A percentile compares a stretch with the other conserved stretches of the same genome.
Evolutionary conservation across 2,113 vertebrate species (phyloP).

Genomic region (Pollimyrus isidori): DNA sequence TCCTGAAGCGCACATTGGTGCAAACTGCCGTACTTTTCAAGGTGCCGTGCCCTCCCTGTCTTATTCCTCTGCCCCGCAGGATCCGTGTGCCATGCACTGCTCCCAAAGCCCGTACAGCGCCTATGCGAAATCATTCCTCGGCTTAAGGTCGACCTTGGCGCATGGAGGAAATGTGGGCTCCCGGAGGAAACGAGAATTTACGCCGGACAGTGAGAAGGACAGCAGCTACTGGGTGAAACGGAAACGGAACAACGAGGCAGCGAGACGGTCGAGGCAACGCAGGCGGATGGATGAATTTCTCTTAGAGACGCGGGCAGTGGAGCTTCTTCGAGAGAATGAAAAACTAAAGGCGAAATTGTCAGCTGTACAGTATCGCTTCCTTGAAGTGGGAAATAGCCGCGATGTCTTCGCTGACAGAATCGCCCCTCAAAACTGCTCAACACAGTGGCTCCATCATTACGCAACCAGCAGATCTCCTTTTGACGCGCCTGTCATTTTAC

Average conservation of each 20-base stretch:
- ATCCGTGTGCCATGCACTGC: not conserved
- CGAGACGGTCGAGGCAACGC: conserved; percentile 48
- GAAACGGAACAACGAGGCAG: conserved; percentile 51
- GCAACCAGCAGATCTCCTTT: not conserved
- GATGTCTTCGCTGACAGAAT: not conserved
- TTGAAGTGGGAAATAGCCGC: not conserved
- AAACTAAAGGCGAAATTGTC: conserved; percentile 42
- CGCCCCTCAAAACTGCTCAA: not conserved
- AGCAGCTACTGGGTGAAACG: conserved; percentile 47
- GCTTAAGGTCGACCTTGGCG: not conserved
- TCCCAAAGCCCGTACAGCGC: not conserved
- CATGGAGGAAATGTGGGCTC: not conserved
- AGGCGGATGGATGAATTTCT: conserved; percentile 41
- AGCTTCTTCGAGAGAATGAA: conserved; percentile 47
- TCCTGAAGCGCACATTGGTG: not conserved
- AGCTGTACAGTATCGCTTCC: conserved; percentile 21
- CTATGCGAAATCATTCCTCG: conserved; percentile 24
- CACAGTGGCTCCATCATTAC: not conserved
- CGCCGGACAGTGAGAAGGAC: conserved; percentile 41
- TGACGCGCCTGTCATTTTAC: not conserved
- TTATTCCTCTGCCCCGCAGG: not conserved
- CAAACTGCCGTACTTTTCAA: not conserved
- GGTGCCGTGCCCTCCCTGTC: not conserved
- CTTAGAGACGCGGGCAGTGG: conserved; percentile 40
- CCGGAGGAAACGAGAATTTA: conserved; percentile 42